These are phyloP conservation scores for Marmota flaviventris DNA, from an alignment of 2,113 vertebrate species.

Conservation along the genomic window DNA sequence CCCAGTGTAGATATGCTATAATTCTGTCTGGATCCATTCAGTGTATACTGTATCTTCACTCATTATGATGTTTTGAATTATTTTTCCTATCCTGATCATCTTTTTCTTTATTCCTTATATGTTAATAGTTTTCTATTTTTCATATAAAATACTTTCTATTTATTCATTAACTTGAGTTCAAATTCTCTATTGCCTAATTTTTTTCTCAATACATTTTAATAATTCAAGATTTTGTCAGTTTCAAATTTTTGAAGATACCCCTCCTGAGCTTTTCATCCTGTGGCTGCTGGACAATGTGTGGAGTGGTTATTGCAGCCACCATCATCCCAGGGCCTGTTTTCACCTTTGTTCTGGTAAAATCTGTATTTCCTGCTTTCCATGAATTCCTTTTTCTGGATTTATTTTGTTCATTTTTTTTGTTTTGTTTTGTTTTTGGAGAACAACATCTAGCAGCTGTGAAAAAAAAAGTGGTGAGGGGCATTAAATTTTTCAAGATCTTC, in stretches of 20 bases:
- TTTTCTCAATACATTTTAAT: not conserved
- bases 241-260: not conserved
- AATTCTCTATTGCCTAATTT: not conserved
- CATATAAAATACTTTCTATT: conserved; percentile 10
- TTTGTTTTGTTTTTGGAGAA: not conserved
- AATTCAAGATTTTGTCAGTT: not conserved
- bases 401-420: not conserved
- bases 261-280: not conserved
- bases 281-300: not conserved
- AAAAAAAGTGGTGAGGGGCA: not conserved
- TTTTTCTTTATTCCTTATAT: not conserved
- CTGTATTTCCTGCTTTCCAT: not conserved
- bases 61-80: not conserved
- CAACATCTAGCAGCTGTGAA: not conserved
- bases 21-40: not conserved
- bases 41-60: not conserved
- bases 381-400: not conserved
- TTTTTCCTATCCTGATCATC: not conserved
- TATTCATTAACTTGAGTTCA: not conserved
- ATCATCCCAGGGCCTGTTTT: not conserved
- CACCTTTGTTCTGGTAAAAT: not conserved
- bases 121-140: not conserved
- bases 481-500: conserved; percentile 31
- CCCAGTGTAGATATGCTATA: not conserved
- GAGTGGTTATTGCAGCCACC: not conserved